A percentile compares a stretch with the other conserved stretches of the same genome.
These are phyloP conservation scores for Brachyistius frenatus DNA, from an alignment of 2,113 vertebrate species.

Conservation along the genomic window DNA sequence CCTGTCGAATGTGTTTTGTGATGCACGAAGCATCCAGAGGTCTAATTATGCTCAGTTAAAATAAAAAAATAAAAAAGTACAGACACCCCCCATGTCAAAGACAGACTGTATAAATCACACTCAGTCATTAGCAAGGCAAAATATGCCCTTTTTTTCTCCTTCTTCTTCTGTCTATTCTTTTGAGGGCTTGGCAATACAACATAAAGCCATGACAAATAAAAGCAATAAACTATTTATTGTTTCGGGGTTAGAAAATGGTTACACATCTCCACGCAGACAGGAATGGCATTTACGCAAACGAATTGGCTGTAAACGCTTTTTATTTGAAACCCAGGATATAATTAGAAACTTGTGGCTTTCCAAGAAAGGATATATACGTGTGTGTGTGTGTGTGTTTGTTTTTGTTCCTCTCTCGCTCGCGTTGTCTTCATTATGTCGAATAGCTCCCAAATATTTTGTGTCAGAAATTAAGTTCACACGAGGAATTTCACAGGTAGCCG, in stretches of 20 bases:
- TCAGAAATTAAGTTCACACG: constrained; percentile 78
- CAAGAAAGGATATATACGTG: constrained; percentile 60
- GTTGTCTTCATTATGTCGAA: constrained; percentile 75
- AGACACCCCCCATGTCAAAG: constrained; percentile 77
- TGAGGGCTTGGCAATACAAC: constrained; percentile 71
- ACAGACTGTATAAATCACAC: constrained; percentile 77
- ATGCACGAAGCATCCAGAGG: constrained; percentile 62
- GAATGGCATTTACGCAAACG: constrained; percentile 78
- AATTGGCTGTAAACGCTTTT: constrained; percentile 81
- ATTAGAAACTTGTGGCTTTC: constrained; percentile 82
- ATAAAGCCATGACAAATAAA: constrained; percentile 76
- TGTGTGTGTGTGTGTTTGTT: constrained; percentile 14
- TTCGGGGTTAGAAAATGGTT: constrained; percentile 68
- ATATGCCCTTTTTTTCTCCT: constrained; percentile 58
- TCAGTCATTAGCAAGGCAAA: constrained; percentile 74
- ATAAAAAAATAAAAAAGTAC: constrained; percentile 34
- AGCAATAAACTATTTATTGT: constrained; percentile 80
- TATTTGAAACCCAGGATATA: constrained; percentile 81
- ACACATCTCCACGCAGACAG: constrained; percentile 68
- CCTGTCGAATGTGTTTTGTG: constrained; percentile 60
- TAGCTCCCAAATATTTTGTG: constrained; percentile 79
- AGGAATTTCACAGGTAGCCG: constrained; percentile 77
- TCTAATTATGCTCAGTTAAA: constrained; percentile 71
- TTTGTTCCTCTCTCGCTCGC: constrained; percentile 38
- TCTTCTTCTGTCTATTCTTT: constrained; percentile 50